phyloP scores from a whole-genome alignment of 2,888 invertebrate species.

The Gisinianus flammeolus region DNA sequence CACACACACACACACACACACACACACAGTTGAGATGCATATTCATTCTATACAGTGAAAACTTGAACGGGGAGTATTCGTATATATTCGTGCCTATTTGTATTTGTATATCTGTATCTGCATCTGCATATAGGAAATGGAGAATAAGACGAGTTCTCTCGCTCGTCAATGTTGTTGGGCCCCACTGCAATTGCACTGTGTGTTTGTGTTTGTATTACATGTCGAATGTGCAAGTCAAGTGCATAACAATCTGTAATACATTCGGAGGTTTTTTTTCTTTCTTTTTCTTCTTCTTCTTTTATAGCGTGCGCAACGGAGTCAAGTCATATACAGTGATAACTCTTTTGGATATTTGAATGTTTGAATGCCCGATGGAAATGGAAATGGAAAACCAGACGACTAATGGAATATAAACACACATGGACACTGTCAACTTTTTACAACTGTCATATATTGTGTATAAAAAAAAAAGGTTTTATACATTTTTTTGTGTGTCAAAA shows the following conservation, averaged over 20 bases:
- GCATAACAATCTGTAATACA: background rate
- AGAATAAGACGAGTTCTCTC: background rate
- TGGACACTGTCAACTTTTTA: slow-evolving; percentile 39
- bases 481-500: slow-evolving; percentile 35
- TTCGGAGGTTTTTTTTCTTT: background rate
- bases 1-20: background rate
- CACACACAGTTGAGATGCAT: background rate
- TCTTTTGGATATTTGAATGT: too few relatives aligned
- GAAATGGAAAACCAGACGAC: slow-evolving; percentile 21
- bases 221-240: background rate
- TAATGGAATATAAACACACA: slow-evolving; percentile 43
- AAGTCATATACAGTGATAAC: too few relatives aligned
- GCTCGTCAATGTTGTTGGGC: background rate
- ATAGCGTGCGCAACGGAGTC: background rate
- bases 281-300: background rate
- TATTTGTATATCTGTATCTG: background rate
- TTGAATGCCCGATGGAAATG: too few relatives aligned
- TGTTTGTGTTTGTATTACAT: background rate
- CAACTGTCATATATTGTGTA: slow-evolving; percentile 39
- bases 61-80: background rate
- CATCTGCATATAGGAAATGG: background rate
- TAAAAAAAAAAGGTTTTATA: too few relatives aligned
- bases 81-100: too few relatives aligned
- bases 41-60: background rate
- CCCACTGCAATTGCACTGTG: background rate